Percentiles rank a stretch among this genome's conserved stretches.
These are phyloP conservation scores for Coptotermes formosanus DNA, from an alignment of 1,140 invertebrate genomes.

Conservation along the genomic window DNA sequence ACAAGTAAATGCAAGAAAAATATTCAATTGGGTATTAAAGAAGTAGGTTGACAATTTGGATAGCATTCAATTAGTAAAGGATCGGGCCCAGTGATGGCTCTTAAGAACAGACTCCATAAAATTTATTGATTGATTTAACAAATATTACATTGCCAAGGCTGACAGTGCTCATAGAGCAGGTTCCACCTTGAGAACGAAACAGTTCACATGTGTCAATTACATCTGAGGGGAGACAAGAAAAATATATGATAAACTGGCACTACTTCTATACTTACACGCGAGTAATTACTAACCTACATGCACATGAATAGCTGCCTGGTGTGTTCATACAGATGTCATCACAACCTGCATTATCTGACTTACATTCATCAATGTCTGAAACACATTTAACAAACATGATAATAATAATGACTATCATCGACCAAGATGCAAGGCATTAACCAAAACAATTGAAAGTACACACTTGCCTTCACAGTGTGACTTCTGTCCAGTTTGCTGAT, in stretches of 20 bases:
- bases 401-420: neutral
- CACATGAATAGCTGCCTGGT: constrained; percentile 56
- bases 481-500: constrained; percentile 63
- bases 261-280: neutral
- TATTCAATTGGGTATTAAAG: too few relatives aligned
- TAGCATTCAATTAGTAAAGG: too few relatives aligned
- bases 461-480: constrained; percentile 58
- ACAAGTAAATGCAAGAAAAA: too few relatives aligned
- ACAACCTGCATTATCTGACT: constrained; percentile 60
- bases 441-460: neutral
- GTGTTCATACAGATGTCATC: constrained; percentile 63
- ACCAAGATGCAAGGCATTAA: too few relatives aligned
- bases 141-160: too few relatives aligned
- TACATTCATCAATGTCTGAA: constrained; percentile 66
- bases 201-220: too few relatives aligned
- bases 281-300: constrained; percentile 49
- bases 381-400: constrained; percentile 34
- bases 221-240: too few relatives aligned
- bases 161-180: too few relatives aligned
- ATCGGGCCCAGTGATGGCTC: too few relatives aligned
- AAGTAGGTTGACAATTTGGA: too few relatives aligned
- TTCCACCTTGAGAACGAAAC: too few relatives aligned
- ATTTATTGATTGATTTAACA: neutral
- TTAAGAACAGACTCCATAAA: too few relatives aligned
- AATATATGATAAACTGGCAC: neutral